Percentiles rank a stretch among this genome's conserved stretches.
phyloP scores from a whole-genome alignment of 2,113 vertebrate genomes.

The Choloepus hoffmanni region DNA sequence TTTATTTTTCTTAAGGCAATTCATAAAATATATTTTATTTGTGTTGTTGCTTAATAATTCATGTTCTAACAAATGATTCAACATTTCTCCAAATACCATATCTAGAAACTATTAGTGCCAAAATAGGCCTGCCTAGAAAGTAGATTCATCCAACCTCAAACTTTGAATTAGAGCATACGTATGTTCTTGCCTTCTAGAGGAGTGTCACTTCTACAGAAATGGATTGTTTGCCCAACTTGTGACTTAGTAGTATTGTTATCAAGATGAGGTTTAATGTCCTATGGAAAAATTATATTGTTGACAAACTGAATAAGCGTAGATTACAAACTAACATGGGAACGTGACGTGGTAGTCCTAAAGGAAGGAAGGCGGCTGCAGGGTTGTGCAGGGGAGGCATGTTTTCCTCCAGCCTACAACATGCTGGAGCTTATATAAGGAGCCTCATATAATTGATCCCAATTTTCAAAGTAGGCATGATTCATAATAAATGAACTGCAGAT shows the following conservation, averaged over 20 bases:
- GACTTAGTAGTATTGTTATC: neutral
- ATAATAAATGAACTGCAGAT: neutral
- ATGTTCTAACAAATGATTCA: neutral
- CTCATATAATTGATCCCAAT: neutral
- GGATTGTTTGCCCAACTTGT: neutral
- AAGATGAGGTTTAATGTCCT: neutral
- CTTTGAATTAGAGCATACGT: neutral
- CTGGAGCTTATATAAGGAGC: neutral
- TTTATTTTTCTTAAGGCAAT: neutral
- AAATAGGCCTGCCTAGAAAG: neutral
- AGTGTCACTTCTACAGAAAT: neutral
- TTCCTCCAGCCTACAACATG: neutral
- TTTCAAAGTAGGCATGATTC: neutral
- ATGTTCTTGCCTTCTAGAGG: no score
- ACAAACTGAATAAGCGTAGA: neutral
- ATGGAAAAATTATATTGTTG: neutral
- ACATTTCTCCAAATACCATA: neutral
- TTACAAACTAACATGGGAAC: neutral
- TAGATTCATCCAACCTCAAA: neutral
- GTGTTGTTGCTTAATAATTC: neutral
- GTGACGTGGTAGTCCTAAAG: neutral
- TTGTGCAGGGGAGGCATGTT: neutral
- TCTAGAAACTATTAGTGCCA: neutral
- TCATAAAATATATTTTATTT: neutral
- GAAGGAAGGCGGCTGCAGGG: neutral